Evolutionary conservation across 2,797 vertebrate genomes (phyloP).

Genomic region (Gadopsis bispinosus): DNA sequence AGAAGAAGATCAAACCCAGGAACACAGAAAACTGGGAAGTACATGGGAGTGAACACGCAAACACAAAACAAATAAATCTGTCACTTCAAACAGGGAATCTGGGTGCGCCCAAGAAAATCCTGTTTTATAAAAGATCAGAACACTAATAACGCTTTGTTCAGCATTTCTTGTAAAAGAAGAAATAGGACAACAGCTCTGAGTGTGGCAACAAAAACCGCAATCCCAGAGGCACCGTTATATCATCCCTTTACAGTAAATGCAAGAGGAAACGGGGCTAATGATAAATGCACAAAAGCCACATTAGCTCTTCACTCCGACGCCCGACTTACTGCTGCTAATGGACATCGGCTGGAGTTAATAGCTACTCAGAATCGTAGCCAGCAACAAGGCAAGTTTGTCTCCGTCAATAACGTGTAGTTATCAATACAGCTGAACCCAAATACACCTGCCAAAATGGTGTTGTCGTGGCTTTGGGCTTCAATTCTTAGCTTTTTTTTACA

Average conservation of each 20-base stretch:
- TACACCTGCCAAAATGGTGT: constrained; percentile 21
- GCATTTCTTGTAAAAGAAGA: constrained; percentile 21
- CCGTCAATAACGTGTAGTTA: constrained; percentile 52
- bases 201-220: constrained; percentile 55
- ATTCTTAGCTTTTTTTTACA: neutral
- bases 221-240: constrained; percentile 67
- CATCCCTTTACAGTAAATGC: constrained; percentile 80
- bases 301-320: constrained; percentile 77
- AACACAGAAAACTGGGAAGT: constrained; percentile 91
- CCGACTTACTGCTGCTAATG: constrained; percentile 80
- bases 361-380: constrained; percentile 67
- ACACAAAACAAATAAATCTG: constrained; percentile 39
- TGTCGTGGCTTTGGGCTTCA: constrained; percentile 12
- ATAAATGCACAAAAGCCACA: constrained; percentile 78
- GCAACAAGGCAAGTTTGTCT: constrained; percentile 59
- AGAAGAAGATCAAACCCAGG: constrained; percentile 94
- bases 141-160: neutral
- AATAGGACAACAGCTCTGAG: constrained; percentile 34
- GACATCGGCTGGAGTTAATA: constrained; percentile 75
- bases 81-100: constrained; percentile 36
- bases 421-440: constrained; percentile 50
- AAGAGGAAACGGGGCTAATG: constrained; percentile 67
- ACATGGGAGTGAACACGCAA: constrained; percentile 22
- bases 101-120: constrained; percentile 1
- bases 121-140: constrained; percentile 11